Conservation (phyloP, 2,797 vertebrate genomes). For the Urophycis tenuis region DNA sequence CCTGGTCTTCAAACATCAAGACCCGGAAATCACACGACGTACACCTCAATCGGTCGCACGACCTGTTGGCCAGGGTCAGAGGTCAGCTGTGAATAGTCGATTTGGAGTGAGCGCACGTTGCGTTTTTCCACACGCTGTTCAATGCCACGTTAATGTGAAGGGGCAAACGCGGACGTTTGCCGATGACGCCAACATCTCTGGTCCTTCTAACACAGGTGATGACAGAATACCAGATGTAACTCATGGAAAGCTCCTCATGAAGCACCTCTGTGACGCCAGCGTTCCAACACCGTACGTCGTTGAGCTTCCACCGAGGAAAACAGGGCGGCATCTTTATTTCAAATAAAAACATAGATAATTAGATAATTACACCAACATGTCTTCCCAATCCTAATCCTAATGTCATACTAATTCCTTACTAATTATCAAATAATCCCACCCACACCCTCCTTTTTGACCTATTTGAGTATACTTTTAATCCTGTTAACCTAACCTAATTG, state of each 20-base stretch:
- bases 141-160: neutral
- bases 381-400: too few relatives aligned
- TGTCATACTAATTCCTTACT: neutral
- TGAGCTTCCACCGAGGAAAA: neutral
- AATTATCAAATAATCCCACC: too few relatives aligned
- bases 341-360: neutral
- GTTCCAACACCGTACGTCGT: neutral
- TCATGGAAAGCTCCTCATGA: neutral
- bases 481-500: neutral
- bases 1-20: constrained; percentile 6
- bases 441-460: too few relatives aligned
- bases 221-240: neutral
- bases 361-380: too few relatives aligned
- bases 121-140: neutral
- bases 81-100: neutral
- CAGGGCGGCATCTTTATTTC: neutral
- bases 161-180: too few relatives aligned
- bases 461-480: neutral
- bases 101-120: neutral
- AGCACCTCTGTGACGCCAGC: constrained; percentile 1
- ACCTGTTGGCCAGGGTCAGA: neutral
- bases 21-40: constrained; percentile 8
- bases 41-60: constrained; percentile 7
- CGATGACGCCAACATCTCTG: neutral
- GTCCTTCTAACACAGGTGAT: neutral